Conservation (phyloP, 1,140 invertebrate genomes). For the Drosophila melanica region DNA sequence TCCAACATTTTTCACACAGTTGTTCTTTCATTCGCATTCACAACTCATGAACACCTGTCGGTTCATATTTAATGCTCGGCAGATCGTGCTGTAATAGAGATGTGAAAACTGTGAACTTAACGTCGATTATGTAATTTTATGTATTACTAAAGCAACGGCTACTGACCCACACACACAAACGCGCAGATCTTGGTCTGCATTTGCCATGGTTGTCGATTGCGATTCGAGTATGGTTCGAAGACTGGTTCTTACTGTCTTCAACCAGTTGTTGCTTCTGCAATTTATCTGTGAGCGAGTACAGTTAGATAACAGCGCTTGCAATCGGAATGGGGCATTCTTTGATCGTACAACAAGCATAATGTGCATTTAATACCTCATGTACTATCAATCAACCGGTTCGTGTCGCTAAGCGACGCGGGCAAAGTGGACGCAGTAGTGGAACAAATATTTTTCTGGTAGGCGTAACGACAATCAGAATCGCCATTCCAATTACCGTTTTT, state of each 20-base stretch:
- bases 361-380: conserved; percentile 25
- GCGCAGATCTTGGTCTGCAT: not conserved
- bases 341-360: conserved; percentile 19
- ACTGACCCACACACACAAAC: conserved; percentile 9
- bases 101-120: too few relatives aligned
- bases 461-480: not conserved
- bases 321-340: conserved; percentile 38
- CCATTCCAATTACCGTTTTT: not conserved
- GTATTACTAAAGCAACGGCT: conserved; percentile 6
- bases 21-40: too few relatives aligned
- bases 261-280: conserved; percentile 12
- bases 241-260: conserved; percentile 35
- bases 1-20: too few relatives aligned
- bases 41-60: too few relatives aligned
- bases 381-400: conserved; percentile 44
- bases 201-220: conserved; percentile 26
- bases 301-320: conserved; percentile 49
- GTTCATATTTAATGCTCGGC: too few relatives aligned
- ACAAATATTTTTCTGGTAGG: not conserved
- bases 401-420: not conserved
- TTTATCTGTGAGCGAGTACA: conserved; percentile 35
- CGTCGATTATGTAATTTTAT: conserved; percentile 1
- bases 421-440: not conserved
- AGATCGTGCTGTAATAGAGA: too few relatives aligned
- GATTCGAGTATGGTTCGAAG: conserved; percentile 24